Base-by-base conservation (phyloP, 2,797 vertebrate genomes). In the Dicrostonyx torquatus region DNA sequence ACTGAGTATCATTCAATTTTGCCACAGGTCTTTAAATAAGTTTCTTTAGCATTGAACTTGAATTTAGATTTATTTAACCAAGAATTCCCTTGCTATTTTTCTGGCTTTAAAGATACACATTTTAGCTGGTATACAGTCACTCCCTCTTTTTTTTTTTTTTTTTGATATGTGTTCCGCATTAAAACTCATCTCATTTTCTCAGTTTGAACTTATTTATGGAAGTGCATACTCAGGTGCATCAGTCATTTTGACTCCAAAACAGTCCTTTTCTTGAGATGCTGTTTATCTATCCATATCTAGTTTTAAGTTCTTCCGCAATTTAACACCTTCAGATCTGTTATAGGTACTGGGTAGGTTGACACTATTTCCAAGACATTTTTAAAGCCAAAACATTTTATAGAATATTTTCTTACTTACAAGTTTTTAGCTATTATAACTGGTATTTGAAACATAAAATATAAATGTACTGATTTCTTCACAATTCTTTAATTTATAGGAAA, bases 401-500 rank as follows among this genome's bases (percentile, higher is more conserved):
- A 4, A 5, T 34, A 0, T 87, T 86, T 26, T 37, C 10, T 45
- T 26, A 66, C 18, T 37, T 53, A 15, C 12, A 37, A 77, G 24
- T 72, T 37, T 76, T 66, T 84, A 64, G 3, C 2, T 58, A 37
- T 50, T 68, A 26, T 22, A 17, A 31, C 24, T 58, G 11, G 1
- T 45, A 43, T 53, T 85, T 29, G 24, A 90, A 60, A 70, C 40
- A 31, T 68, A 73, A 85, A 89, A 80, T 86, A 58, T 76, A 7
- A 93, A 29, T 72, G 1, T 24, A 40, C 29, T 66, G 8, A 2
- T 26, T 43, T 70, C 68, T 83, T 87, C 22, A 45, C 2, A 24
- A n/a, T 92, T 93, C 45, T 75, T 89, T 66, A 85, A 62, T 31
- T 72, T 68, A 53, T 53, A 87, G 68, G 20, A 83, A 37, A 85